Conservation (phyloP, 2,888 invertebrate species). For the Leucoma salicis region DNA sequence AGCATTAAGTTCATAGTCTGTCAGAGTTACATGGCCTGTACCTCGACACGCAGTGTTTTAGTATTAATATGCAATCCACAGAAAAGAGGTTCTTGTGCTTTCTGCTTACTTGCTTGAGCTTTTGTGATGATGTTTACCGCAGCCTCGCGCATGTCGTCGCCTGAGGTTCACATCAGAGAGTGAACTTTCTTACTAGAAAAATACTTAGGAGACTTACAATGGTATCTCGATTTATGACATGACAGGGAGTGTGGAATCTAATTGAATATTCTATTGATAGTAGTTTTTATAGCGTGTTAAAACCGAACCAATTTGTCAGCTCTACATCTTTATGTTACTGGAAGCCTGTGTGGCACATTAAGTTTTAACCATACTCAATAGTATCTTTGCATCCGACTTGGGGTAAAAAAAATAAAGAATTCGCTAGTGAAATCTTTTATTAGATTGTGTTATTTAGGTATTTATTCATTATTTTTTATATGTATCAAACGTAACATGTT, state of each 20-base stretch:
- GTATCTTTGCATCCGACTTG: too few species aligned
- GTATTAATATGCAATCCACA: conserved; percentile 75
- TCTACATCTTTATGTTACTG: neutral
- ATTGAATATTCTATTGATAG: conserved; percentile 5
- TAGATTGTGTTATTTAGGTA: too few species aligned
- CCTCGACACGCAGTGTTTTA: conserved; percentile 61
- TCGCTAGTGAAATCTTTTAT: too few species aligned
- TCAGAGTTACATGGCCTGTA: conserved; percentile 51
- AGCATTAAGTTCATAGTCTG: conserved; percentile 44
- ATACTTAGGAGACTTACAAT: conserved; percentile 18
- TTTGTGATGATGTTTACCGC: conserved; percentile 75
- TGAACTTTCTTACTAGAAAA: conserved; percentile 44
- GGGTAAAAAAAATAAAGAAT: too few species aligned
- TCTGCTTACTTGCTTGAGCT: conserved; percentile 48
- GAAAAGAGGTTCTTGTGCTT: conserved; percentile 61
- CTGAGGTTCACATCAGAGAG: conserved; percentile 42
- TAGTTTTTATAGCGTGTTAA: conserved; percentile 9
- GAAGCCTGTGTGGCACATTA: neutral
- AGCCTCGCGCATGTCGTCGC: conserved; percentile 41
- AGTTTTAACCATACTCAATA: too few species aligned
- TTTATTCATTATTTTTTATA: too few species aligned
- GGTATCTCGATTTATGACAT: conserved; percentile 26
- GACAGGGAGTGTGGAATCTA: conserved; percentile 12
- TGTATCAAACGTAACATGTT: too few species aligned
- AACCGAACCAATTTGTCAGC: neutral